Percentiles rank a stretch among this genome's conserved stretches.
These are phyloP conservation scores for Ancistrus triradiatus DNA, from an alignment of 2,113 vertebrate genomes.

Conservation along the genomic window DNA sequence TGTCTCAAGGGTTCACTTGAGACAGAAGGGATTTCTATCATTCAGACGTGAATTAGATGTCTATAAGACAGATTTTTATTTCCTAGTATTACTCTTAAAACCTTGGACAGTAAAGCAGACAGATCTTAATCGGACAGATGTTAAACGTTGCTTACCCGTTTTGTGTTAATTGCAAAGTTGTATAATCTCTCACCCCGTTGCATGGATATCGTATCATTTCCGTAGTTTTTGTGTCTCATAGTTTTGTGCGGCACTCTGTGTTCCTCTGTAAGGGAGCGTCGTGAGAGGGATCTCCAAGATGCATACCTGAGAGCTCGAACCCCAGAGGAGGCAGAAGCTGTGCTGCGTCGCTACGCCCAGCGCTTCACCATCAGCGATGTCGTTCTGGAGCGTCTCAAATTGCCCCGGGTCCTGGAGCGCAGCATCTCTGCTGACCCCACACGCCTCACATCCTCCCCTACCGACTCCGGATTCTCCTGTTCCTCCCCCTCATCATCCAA, in stretches of 20 bases:
- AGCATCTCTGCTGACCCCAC: slow-evolving; percentile 88
- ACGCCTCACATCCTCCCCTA: slow-evolving; percentile 52
- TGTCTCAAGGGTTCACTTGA: too few species aligned
- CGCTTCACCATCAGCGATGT: slow-evolving; percentile 95
- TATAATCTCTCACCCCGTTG: too few species aligned
- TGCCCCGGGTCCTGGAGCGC: slow-evolving; percentile 91
- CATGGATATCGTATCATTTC: too few species aligned
- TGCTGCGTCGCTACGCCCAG: slow-evolving; percentile 88
- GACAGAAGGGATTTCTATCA: too few species aligned
- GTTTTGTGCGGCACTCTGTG: background rate
- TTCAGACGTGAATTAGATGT: too few species aligned
- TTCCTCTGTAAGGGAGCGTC: slow-evolving; percentile 69
- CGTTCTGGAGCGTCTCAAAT: slow-evolving; percentile 85
- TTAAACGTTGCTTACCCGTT: too few species aligned
- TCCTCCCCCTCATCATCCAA: slow-evolving; percentile 66
- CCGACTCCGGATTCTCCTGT: slow-evolving; percentile 52
- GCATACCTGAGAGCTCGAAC: slow-evolving; percentile 80
- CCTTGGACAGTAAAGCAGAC: too few species aligned
- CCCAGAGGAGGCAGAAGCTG: slow-evolving; percentile 81
- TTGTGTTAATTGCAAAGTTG: too few species aligned
- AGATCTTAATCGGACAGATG: too few species aligned
- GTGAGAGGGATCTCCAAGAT: slow-evolving; percentile 83
- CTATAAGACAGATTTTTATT: too few species aligned
- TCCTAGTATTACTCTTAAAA: too few species aligned
- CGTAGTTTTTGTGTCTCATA: background rate